Evolutionary conservation across 1,140 invertebrate genomes (phyloP).

Genomic region (Nylanderia fulva): DNA sequence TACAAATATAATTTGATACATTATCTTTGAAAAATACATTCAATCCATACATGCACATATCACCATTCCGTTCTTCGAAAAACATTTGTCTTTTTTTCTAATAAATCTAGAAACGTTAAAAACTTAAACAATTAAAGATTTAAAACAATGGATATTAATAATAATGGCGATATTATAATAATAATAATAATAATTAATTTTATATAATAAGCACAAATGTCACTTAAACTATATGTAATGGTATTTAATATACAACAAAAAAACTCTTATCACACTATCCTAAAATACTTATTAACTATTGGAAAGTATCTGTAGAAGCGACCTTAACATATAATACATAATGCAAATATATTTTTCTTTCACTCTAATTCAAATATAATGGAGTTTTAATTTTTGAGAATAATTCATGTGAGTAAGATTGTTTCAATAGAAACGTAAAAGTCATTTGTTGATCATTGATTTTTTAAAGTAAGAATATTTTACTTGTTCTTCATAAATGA

Average conservation of each 20-base stretch:
- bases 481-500: not conserved
- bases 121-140: conserved; percentile 78
- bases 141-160: conserved; percentile 74
- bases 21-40: conserved; percentile 83
- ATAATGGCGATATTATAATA: conserved; percentile 32
- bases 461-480: conserved; percentile 16
- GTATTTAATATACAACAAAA: conserved; percentile 74
- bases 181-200: conserved; percentile 67
- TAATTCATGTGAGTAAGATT: conserved; percentile 9
- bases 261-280: conserved; percentile 55
- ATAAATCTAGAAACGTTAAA: conserved; percentile 80
- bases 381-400: conserved; percentile 22
- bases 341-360: not conserved
- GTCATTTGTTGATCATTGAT: conserved; percentile 14
- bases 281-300: conserved; percentile 65
- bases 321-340: conserved; percentile 33
- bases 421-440: conserved; percentile 10
- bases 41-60: conserved; percentile 74
- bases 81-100: conserved; percentile 70
- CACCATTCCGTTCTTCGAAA: conserved; percentile 68
- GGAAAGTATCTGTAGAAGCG: conserved; percentile 61
- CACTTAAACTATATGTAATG: conserved; percentile 68
- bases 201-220: conserved; percentile 71
- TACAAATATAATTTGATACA: conserved; percentile 84
- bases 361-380: conserved; percentile 1